Evolutionary conservation across 2,113 vertebrate species (phyloP).

Genomic region (Aphelocoma coerulescens): DNA sequence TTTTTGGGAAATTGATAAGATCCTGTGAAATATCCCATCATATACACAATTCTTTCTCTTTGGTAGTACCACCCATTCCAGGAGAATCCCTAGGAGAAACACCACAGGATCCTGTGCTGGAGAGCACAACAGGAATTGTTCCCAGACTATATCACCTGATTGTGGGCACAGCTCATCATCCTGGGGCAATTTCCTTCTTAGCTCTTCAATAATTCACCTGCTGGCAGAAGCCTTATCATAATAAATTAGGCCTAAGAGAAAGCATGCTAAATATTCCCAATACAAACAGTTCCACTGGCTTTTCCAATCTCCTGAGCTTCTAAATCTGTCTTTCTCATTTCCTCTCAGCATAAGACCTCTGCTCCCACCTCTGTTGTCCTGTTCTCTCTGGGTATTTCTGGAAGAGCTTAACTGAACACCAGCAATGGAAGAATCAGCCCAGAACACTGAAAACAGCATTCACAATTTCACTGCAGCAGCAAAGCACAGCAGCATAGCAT

Average conservation of each 20-base stretch:
- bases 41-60: rapidly evolving
- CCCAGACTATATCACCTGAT: neutral
- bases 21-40: neutral
- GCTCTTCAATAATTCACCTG: constrained; percentile 4
- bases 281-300: neutral
- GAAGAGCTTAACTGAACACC: neutral
- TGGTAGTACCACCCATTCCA: neutral
- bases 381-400: neutral
- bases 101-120: neutral
- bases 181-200: neutral
- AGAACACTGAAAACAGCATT: neutral
- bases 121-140: neutral
- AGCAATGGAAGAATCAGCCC: neutral
- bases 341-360: neutral
- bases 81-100: neutral
- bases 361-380: neutral
- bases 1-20: neutral
- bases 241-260: neutral
- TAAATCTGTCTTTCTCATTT: neutral
- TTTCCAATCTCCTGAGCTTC: neutral
- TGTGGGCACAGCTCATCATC: neutral
- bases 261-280: neutral
- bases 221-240: neutral
- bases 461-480: neutral
- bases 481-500: neutral